Base-by-base conservation (phyloP, 1,140 invertebrate species). In the Euwallacea similis region DNA sequence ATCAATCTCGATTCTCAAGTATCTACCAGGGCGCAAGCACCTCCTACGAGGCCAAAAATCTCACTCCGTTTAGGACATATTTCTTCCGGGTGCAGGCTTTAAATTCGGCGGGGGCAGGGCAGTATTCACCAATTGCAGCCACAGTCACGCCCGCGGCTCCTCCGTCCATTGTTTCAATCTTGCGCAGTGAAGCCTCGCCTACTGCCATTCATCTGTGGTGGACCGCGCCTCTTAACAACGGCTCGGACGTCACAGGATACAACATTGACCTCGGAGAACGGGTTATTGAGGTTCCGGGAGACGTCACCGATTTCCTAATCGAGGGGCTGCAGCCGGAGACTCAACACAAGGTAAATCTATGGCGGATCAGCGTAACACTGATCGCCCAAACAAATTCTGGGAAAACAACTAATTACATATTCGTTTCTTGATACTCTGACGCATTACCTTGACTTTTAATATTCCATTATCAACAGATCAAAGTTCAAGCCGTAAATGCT, bases 401-500 rank as follows among this genome's bases (percentile, higher is more conserved):
- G 10, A 50, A 6, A 50, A 58, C n/a, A 33, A 33, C 21, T 33
- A 33, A 33, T 33, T 33, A 33, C 21, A 33, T 33, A 33, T 33
- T 50, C 6, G 13, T 50, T 50, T 11, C 6, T 50, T 50, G 10
- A 50, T 2, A 6, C 21, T 33, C 21, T 33, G 21, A 4, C 21
- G 21, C 4, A 33, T 33, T 33, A 1, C 9, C 13, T 11, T 50
- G 13, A 50, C 2, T 50, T 6, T 11, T 50, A 50, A 50, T 50
- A 2, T 50, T 50, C 6, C 2, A 11, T 50, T 13, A 11, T 50
- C 13, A 50, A 47, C 47, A 70, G 80, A 86, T 93, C 60, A 86
- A 90, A 68, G 87, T 94, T 41, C 91, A 92, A 80, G 94, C 93
- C 47, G 87, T 93, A 7, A 96, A 94, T 81, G 86, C 86, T 69